These are phyloP conservation scores for Furnarius figulus DNA, from an alignment of 2,113 vertebrate species.

Conservation along the genomic window DNA sequence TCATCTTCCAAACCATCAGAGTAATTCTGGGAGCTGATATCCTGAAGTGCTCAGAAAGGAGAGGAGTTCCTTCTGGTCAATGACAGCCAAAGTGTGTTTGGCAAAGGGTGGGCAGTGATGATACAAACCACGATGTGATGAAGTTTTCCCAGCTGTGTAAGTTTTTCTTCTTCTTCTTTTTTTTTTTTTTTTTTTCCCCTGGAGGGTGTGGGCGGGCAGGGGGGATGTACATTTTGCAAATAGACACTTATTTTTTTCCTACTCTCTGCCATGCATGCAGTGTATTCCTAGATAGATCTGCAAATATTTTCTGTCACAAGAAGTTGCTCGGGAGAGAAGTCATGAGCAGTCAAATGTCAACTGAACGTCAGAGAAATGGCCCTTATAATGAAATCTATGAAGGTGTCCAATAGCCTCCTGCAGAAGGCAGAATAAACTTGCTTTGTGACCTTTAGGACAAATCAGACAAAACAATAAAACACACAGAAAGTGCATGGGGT, in stretches of 20 bases:
- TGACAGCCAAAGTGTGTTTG: neutral
- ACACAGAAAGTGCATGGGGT: neutral
- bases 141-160: neutral
- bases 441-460: neutral
- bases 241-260: neutral
- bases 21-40: neutral
- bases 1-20: neutral
- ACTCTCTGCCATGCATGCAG: neutral
- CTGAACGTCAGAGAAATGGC: neutral
- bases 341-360: neutral
- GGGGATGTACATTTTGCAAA: neutral
- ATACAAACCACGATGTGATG: neutral
- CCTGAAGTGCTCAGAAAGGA: neutral
- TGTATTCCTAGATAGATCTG: neutral
- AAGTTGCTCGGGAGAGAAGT: neutral
- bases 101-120: neutral
- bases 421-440: neutral
- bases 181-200: no score
- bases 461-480: neutral
- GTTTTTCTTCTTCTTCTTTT: accelerated
- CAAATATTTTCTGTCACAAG: neutral
- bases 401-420: neutral
- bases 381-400: neutral
- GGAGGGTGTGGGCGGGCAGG: no score
- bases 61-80: neutral